Evolutionary conservation across 2,113 vertebrate genomes (phyloP).

Genomic region (Prinia subflava): DNA sequence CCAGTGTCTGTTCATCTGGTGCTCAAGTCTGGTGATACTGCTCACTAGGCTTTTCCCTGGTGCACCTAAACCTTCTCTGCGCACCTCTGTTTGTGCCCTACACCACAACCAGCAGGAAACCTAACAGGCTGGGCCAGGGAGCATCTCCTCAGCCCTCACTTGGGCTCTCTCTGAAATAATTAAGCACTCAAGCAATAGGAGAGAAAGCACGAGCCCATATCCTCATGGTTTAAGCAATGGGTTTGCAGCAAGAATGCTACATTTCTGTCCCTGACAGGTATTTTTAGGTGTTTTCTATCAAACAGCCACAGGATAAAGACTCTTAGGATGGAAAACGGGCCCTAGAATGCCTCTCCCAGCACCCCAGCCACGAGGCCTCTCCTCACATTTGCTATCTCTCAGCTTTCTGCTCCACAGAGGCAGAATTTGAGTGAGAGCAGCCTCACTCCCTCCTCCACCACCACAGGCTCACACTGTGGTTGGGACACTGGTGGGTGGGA

Average conservation of each 20-base stretch:
- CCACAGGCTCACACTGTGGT: not conserved
- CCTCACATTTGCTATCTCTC: not conserved
- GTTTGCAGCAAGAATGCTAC: not conserved
- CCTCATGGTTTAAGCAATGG: not conserved
- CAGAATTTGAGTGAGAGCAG: not conserved
- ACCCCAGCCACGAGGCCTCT: not conserved
- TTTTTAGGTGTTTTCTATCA: not conserved
- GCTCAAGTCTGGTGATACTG: not conserved
- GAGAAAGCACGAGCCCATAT: not conserved
- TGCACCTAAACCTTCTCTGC: not conserved
- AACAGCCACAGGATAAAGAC: not conserved
- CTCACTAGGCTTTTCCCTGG: not conserved
- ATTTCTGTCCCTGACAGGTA: not conserved
- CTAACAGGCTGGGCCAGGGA: not conserved
- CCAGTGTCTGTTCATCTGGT: not conserved
- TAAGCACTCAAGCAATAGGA: not conserved
- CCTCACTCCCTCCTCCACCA: not conserved
- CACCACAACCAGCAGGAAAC: not conserved
- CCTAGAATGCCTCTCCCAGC: not conserved
- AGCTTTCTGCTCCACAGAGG: not conserved
- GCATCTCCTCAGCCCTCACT: not conserved
- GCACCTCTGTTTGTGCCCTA: not conserved
- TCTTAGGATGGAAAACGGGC: not conserved
- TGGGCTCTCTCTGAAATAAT: not conserved
- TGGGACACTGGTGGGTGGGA: not conserved